A percentile compares a stretch with the other conserved stretches of the same genome.
These are phyloP conservation scores for Allolobophora icterica DNA, from an alignment of 2,888 invertebrate species.

Conservation along the genomic window DNA sequence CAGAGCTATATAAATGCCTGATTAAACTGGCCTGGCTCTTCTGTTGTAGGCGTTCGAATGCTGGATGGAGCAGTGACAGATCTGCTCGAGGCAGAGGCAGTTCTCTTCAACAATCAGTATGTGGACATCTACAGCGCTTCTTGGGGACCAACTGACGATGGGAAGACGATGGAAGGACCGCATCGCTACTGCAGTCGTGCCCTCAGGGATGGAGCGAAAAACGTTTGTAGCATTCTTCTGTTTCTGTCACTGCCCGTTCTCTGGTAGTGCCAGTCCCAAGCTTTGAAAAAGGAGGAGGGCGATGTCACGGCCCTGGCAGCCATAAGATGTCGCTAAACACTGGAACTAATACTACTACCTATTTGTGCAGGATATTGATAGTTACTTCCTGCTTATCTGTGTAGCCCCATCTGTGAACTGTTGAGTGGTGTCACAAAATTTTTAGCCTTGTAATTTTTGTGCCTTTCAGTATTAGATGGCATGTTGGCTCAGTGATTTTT, in stretches of 20 bases:
- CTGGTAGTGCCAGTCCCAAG: too few relatives aligned
- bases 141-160: slow-evolving; percentile 85
- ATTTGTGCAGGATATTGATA: too few relatives aligned
- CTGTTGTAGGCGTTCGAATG: slow-evolving; percentile 58
- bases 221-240: slow-evolving; percentile 68
- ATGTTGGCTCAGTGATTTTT: background rate
- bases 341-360: too few relatives aligned
- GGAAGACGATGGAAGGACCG: slow-evolving; percentile 84
- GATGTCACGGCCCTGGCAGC: too few relatives aligned
- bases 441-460: background rate
- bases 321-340: too few relatives aligned
- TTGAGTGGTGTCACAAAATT: background rate
- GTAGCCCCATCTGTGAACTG: background rate
- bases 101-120: slow-evolving; percentile 56
- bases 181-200: slow-evolving; percentile 79
- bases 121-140: slow-evolving; percentile 63
- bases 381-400: background rate
- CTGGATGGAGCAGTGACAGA: slow-evolving; percentile 64
- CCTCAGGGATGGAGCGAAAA: slow-evolving; percentile 75
- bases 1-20: slow-evolving; percentile 18
- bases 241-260: background rate
- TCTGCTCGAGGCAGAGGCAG: slow-evolving; percentile 59
- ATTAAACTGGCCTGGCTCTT: background rate
- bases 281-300: too few relatives aligned
- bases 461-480: background rate